phyloP scores from a whole-genome alignment of 2,113 vertebrate species.

The Nesogale talazaci region DNA sequence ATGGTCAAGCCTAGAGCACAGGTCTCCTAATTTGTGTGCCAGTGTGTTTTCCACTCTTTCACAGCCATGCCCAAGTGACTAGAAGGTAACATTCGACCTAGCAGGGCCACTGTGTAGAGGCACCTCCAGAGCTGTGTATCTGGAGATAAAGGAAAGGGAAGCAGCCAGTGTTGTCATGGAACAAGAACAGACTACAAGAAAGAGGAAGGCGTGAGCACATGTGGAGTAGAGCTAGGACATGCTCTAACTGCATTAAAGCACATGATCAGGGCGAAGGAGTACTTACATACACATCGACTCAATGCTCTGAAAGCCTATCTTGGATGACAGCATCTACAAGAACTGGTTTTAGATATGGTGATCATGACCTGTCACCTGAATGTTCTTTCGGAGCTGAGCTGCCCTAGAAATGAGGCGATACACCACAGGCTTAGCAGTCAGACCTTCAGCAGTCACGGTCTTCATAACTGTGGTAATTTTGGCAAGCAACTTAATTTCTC shows the following conservation, averaged over 20 bases:
- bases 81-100: background rate
- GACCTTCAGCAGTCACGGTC: background rate
- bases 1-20: background rate
- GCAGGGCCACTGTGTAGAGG: background rate
- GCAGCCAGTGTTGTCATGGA: background rate
- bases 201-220: background rate
- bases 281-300: background rate
- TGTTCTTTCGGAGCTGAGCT: background rate
- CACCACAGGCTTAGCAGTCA: background rate
- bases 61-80: background rate
- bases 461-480: background rate
- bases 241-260: background rate
- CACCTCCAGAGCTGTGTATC: background rate
- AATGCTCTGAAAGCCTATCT: background rate
- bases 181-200: background rate
- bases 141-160: background rate
- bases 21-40: background rate
- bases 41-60: background rate
- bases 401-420: background rate
- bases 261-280: background rate
- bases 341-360: background rate
- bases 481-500: slow-evolving; percentile 8
- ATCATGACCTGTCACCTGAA: background rate
- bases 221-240: background rate
- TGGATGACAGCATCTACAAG: background rate